These are phyloP conservation scores for Chromis chromis DNA, from an alignment of 2,797 vertebrate genomes.

Conservation along the genomic window DNA sequence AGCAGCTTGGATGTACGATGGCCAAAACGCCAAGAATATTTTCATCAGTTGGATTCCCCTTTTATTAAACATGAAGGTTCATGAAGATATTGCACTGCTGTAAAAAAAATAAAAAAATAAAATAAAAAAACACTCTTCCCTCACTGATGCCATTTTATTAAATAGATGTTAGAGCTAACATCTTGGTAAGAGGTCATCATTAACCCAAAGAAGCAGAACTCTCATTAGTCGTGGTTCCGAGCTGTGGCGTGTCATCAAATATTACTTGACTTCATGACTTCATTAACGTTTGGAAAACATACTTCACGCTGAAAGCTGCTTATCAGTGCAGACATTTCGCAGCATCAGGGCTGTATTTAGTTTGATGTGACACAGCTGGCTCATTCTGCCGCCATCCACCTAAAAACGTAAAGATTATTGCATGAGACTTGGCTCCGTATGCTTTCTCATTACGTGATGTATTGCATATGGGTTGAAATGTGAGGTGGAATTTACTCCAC, in stretches of 20 bases:
- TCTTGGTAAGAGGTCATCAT: conserved; percentile 49
- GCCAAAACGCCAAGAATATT: neutral
- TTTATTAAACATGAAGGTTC: conserved; percentile 2
- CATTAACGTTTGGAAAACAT: conserved; percentile 47
- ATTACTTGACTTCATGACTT: conserved; percentile 55
- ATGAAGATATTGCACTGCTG: conserved; percentile 36
- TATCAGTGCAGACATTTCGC: neutral
- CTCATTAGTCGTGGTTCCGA: conserved; percentile 58
- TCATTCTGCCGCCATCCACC: conserved; percentile 1
- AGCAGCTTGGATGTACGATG: neutral
- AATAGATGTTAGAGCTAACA: conserved; percentile 59
- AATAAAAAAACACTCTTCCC: conserved; percentile 20
- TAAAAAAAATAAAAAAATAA: conserved; percentile 9
- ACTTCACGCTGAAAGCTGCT: conserved; percentile 31
- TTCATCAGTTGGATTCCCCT: neutral
- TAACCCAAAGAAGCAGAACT: conserved; percentile 53
- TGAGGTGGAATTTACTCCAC: conserved; percentile 4
- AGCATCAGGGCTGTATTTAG: neutral
- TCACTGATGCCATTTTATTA: conserved; percentile 45
- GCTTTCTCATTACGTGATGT: neutral
- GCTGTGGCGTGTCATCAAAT: conserved; percentile 53
- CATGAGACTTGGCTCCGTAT: conserved; percentile 1
- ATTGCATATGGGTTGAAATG: conserved; percentile 12
- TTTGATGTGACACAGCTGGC: conserved; percentile 4
- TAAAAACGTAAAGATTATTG: conserved; percentile 7